Evolutionary conservation across 2,888 invertebrate species (phyloP).

Genomic region (Agonum fuliginosum): DNA sequence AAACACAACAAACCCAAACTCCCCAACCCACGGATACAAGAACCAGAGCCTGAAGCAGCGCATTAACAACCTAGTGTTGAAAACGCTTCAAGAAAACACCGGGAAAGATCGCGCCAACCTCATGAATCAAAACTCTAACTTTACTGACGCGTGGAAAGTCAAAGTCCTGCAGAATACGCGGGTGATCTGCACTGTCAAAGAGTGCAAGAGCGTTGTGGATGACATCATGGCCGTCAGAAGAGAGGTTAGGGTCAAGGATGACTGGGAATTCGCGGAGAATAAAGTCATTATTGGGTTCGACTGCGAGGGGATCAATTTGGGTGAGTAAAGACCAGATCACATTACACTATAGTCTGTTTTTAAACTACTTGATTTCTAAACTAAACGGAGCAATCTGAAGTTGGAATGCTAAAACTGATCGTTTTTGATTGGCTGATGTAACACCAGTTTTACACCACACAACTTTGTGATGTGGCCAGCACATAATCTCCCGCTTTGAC

Average conservation of each 20-base stretch:
- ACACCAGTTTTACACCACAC: too few species aligned
- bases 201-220: constrained; percentile 85
- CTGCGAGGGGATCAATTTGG: constrained; percentile 95
- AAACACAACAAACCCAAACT: constrained; percentile 50
- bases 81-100: constrained; percentile 91
- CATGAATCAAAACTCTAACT: constrained; percentile 67
- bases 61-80: constrained; percentile 90
- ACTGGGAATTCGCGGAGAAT: constrained; percentile 70
- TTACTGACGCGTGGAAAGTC: constrained; percentile 85
- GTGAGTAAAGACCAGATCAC: too few species aligned
- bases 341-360: too few species aligned
- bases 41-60: constrained; percentile 91
- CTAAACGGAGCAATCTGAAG: too few species aligned
- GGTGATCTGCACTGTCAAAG: constrained; percentile 86
- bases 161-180: constrained; percentile 88
- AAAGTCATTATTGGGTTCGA: constrained; percentile 87
- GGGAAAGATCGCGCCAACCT: constrained; percentile 75
- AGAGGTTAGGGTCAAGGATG: constrained; percentile 59
- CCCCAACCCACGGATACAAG: constrained; percentile 71
- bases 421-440: too few species aligned
- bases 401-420: too few species aligned
- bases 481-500: too few species aligned
- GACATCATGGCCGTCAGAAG: constrained; percentile 76
- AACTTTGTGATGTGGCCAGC: too few species aligned
- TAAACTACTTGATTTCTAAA: too few species aligned